Conservation (phyloP, 1,140 invertebrate species). For the Nephotettix cincticeps region DNA sequence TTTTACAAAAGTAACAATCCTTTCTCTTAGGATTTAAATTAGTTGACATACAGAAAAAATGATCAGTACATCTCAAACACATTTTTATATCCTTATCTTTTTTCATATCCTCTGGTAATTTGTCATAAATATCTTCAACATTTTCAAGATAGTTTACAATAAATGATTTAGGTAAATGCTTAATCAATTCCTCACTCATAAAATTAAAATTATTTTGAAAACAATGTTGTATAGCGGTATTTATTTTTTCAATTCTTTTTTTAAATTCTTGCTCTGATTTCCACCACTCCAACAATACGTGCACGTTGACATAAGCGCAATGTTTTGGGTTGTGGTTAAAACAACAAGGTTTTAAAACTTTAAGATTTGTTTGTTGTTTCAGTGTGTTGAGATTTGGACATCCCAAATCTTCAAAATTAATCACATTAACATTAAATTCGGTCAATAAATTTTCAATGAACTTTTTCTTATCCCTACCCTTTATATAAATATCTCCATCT, state of each 20-base stretch:
- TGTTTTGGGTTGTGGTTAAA: neutral
- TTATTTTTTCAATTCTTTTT: neutral
- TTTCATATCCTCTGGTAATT: neutral
- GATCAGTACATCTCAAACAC: neutral
- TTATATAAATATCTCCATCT: neutral
- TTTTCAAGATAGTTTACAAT: neutral
- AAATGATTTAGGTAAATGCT: neutral
- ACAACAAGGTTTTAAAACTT: neutral
- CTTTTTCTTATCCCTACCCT: neutral
- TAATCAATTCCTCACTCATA: neutral
- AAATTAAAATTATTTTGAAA: neutral
- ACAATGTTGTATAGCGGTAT: neutral
- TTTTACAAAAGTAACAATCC: neutral
- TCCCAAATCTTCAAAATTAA: neutral
- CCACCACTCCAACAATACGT: neutral
- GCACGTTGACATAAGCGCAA: neutral
- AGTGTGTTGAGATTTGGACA: neutral
- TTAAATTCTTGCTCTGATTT: neutral
- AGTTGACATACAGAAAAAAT: neutral
- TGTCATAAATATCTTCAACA: neutral
- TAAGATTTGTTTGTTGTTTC: neutral
- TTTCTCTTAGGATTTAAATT: neutral
- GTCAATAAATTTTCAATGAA: neutral
- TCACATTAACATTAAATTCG: neutral
- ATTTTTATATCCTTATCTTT: neutral